Percentiles rank a stretch among this genome's conserved stretches.
Evolutionary conservation across 1,140 invertebrate genomes (phyloP).

Genomic region (Tetragnatha versicolor): DNA sequence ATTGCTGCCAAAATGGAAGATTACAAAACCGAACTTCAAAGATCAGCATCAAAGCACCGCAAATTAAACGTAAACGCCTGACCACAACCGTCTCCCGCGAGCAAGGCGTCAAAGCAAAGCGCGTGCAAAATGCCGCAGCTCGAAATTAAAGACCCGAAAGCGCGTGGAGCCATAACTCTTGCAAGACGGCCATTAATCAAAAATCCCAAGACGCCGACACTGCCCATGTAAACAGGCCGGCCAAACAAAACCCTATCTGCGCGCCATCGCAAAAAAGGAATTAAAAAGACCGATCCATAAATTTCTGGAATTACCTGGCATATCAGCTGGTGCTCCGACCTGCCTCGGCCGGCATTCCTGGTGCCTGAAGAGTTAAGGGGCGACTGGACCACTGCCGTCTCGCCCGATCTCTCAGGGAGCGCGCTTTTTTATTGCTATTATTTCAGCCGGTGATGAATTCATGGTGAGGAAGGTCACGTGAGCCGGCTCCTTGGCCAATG

Average conservation of each 20-base stretch:
- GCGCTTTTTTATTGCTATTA: slow-evolving; percentile 40
- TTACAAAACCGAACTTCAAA: too few species aligned
- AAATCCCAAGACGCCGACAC: not conserved
- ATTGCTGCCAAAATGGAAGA: too few species aligned
- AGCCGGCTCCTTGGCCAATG: slow-evolving; percentile 38
- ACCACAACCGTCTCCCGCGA: too few species aligned
- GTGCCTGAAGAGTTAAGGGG: slow-evolving; percentile 6
- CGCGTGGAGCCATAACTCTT: too few species aligned
- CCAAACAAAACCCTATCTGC: slow-evolving; percentile 20
- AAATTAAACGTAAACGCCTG: too few species aligned
- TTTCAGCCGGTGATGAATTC: slow-evolving; percentile 49
- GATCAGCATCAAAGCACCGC: too few species aligned
- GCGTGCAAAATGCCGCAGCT: too few species aligned
- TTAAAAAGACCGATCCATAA: slow-evolving; percentile 51
- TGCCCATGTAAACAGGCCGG: not conserved
- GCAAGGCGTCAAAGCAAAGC: too few species aligned
- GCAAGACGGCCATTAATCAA: too few species aligned
- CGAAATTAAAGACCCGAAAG: too few species aligned
- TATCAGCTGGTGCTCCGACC: slow-evolving; percentile 48
- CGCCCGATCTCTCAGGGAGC: slow-evolving; percentile 36
- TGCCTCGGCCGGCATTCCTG: not conserved
- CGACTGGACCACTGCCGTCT: slow-evolving; percentile 23
- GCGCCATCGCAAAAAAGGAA: slow-evolving; percentile 22
- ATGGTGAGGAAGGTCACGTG: slow-evolving; percentile 41
- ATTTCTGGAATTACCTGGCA: slow-evolving; percentile 55